Conservation (phyloP, 1,140 invertebrate species). For the Drosophila burlai region DNA sequence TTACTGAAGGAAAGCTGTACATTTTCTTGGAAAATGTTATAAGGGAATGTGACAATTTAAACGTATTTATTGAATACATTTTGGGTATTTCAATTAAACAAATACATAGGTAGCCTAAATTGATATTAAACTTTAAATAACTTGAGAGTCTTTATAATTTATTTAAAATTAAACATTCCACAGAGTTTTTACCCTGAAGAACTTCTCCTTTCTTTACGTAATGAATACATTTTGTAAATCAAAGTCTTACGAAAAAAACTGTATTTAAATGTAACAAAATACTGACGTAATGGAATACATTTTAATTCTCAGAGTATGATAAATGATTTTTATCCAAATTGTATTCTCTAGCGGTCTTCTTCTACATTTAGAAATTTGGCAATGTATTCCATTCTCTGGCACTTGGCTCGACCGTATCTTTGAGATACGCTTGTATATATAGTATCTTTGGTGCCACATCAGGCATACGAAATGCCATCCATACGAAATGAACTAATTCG, state of each 20-base stretch:
- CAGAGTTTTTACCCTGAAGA: background rate
- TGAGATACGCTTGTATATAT: conserved; percentile 8
- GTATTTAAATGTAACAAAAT: conserved; percentile 3
- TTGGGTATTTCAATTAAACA: background rate
- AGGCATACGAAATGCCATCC: conserved; percentile 37
- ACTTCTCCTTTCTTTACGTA: too few relatives aligned
- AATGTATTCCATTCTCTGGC: conserved; percentile 23
- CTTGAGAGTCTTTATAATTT: background rate
- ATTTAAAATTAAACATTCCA: background rate
- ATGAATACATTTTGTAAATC: background rate
- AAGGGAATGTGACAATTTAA: background rate
- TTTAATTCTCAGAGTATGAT: background rate
- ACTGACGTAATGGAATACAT: conserved; percentile 10
- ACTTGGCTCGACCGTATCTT: conserved; percentile 7
- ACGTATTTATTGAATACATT: background rate
- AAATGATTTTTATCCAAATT: background rate
- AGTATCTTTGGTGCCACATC: conserved; percentile 21
- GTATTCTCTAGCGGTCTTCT: background rate
- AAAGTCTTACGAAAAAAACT: background rate
- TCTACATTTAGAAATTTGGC: conserved; percentile 8
- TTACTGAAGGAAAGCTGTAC: background rate
- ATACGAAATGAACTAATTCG: conserved; percentile 53
- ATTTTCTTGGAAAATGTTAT: background rate
- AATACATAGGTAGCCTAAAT: background rate
- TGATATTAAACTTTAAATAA: background rate